Conservation (phyloP, 2,797 vertebrate species). For the Lithobates sylvaticus region DNA sequence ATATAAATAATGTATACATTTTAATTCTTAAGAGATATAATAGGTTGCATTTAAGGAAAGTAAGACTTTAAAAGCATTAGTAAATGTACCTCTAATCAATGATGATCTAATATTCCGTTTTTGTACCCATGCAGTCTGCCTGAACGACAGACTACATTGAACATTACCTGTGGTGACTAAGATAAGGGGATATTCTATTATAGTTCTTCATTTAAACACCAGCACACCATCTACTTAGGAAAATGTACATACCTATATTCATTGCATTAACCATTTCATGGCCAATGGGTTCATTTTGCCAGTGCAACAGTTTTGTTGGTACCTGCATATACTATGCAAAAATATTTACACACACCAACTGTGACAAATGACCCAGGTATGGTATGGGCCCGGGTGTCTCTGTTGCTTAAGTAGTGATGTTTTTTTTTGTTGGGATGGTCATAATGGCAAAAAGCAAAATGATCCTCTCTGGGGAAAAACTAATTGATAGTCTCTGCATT, state of each 20-base stretch:
- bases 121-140: conserved; percentile 13
- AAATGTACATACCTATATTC: neutral
- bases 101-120: conserved; percentile 7
- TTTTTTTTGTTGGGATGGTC: too few relatives aligned
- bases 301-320: neutral
- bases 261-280: neutral
- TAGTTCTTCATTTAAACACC: neutral
- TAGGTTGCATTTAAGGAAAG: conserved; percentile 29
- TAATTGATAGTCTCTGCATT: too few relatives aligned
- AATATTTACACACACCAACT: too few relatives aligned
- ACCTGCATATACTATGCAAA: neutral
- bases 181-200: neutral
- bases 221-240: neutral
- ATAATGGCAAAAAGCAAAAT: too few relatives aligned
- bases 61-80: conserved; percentile 43
- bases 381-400: too few relatives aligned
- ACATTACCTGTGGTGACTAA: neutral
- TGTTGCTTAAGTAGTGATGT: too few relatives aligned
- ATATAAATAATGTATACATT: neutral
- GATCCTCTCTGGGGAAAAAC: too few relatives aligned
- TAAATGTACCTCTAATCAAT: conserved; percentile 48
- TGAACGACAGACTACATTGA: conserved; percentile 16
- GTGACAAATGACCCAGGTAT: too few relatives aligned
- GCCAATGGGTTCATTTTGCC: neutral
- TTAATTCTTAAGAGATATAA: conserved; percentile 28